phyloP scores from a whole-genome alignment of 2,888 invertebrate species.

The Nemoura dubitans region DNA sequence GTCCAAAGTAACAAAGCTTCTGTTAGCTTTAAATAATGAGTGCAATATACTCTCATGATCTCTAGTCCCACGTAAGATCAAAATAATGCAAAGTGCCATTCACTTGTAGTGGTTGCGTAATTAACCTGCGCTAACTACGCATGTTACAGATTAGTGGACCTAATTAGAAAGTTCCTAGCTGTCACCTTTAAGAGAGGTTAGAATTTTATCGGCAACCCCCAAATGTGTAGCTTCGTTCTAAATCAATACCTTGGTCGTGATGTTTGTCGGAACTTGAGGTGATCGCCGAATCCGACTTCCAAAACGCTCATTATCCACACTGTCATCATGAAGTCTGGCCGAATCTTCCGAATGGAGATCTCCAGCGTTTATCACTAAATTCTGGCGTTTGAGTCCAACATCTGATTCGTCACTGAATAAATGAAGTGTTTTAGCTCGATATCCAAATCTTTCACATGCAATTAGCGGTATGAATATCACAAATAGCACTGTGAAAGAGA shows the following conservation, averaged over 20 bases:
- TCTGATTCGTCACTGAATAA: conserved; percentile 34
- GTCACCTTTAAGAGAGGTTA: background rate
- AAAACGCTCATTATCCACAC: background rate
- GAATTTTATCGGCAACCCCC: too few relatives aligned
- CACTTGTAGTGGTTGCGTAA: background rate
- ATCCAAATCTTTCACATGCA: conserved; percentile 45
- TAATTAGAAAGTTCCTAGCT: background rate
- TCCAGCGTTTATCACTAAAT: conserved; percentile 18
- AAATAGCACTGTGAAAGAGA: conserved; percentile 28
- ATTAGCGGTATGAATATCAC: conserved; percentile 21
- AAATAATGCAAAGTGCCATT: background rate
- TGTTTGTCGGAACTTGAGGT: background rate
- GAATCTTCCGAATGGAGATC: conserved; percentile 1
- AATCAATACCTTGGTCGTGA: conserved; percentile 14
- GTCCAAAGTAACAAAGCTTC: background rate
- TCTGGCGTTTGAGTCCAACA: conserved; percentile 14
- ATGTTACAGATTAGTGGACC: background rate
- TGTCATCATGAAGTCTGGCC: background rate
- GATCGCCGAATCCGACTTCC: background rate
- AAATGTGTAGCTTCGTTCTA: background rate
- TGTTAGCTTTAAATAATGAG: background rate
- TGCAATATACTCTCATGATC: background rate
- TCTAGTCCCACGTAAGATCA: background rate
- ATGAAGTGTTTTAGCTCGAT: conserved; percentile 45
- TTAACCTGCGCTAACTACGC: background rate